Evolutionary conservation across 2,888 invertebrate species (phyloP), one percentile per base, ranked within the genome.

Genomic region (Eumacrocentrus americanus): DNA sequence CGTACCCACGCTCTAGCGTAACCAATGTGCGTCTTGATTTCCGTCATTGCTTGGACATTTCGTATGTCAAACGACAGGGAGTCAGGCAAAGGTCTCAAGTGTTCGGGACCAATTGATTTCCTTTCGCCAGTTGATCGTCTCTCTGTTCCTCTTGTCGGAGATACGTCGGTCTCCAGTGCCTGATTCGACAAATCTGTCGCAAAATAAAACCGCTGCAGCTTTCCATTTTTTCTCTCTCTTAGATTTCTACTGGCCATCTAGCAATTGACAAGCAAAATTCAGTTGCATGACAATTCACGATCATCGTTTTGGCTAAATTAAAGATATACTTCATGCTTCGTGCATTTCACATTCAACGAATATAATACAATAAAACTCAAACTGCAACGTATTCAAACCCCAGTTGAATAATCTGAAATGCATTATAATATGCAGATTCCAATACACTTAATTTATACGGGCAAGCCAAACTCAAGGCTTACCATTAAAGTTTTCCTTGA

Each of bases 1-100:
- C 99, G 87, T 2, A 99, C 94, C 92, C 96, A 99, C 1, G 99
- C 98, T 70, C 98, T 86, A 0, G 94, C 92, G 79, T 92, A 92
- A 1, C 98, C 99, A 68, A 98, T 95, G 72, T 98, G 96, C 0
- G 98, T 98, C 83, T 96, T 97, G 58, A 99, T 97, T 78, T 98
- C 98, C 0, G 93, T 91, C 95, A 99, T 98, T 22, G 92, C 90
- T 84, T 95, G 91, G 29, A 95, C 89, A 78, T 93, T 94, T 72
- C 93, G 91, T 84, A 96, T 92, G 82, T 96, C 96, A 80, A 92
- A 92, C 34, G 91, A 89, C 25, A 96, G 84, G 11, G 92, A 92
- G 70, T 92, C 90, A 0, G 95, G 94, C 62, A 96, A 81, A 1
- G 91, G 89, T 53, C 89, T 85, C 25, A 84, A 70, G 62, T 84